phyloP scores from a whole-genome alignment of 2,888 invertebrate species.

The Galeopsomyia nigrocyanea region DNA sequence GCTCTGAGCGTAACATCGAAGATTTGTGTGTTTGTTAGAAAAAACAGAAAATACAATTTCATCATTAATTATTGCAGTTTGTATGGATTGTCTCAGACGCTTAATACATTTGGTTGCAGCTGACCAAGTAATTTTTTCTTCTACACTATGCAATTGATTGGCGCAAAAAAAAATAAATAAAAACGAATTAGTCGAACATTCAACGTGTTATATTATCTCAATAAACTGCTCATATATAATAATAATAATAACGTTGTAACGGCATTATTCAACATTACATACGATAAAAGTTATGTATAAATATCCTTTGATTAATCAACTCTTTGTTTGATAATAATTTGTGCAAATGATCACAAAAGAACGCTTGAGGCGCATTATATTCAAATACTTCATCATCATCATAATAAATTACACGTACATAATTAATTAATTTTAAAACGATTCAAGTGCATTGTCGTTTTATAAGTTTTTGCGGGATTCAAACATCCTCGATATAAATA shows the following conservation, averaged over 20 bases:
- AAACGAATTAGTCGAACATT: slow-evolving; percentile 21
- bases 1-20: slow-evolving; percentile 9
- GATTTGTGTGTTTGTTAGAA: background rate
- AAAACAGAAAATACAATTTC: slow-evolving; percentile 7
- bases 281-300: no score
- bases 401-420: slow-evolving; percentile 1
- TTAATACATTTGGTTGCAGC: background rate
- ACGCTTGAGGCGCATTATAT: background rate
- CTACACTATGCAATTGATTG: background rate
- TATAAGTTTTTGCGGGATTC: background rate
- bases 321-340: background rate
- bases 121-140: background rate
- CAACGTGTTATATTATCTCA: background rate
- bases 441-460: slow-evolving; percentile 3
- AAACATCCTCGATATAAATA: slow-evolving; percentile 5
- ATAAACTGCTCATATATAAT: no score
- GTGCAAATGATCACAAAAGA: background rate
- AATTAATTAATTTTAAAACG: slow-evolving; percentile 17
- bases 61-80: slow-evolving; percentile 25
- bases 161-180: background rate
- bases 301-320: no score
- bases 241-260: no score
- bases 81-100: slow-evolving; percentile 33
- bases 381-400: background rate
- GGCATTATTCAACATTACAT: no score